Evolutionary conservation across 2,113 vertebrate species (phyloP).

Genomic region (Neopipo cinnamomea): DNA sequence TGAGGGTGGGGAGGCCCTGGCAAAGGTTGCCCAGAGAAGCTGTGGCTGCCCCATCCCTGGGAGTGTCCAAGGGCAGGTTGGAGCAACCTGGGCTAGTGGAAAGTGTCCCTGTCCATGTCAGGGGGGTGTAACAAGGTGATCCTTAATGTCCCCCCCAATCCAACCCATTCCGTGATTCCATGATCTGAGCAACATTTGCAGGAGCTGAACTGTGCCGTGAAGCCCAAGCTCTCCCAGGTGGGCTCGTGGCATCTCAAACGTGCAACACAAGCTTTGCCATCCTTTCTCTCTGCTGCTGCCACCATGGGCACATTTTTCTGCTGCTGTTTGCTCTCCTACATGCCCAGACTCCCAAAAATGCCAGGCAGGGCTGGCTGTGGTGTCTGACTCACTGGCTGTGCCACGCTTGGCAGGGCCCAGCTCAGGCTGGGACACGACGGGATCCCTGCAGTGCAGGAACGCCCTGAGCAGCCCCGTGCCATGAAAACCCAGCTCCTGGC

Average conservation of each 20-base stretch:
- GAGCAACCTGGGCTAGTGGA: rapidly evolving
- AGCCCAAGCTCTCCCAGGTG: not conserved
- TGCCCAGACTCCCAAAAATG: not conserved
- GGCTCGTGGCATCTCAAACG: not conserved
- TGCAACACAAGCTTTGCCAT: rapidly evolving
- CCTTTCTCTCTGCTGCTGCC: not conserved
- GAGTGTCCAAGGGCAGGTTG: rapidly evolving
- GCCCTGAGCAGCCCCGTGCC: not conserved
- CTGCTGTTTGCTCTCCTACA: not conserved
- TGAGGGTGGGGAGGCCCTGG: rapidly evolving
- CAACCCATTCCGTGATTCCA: not conserved
- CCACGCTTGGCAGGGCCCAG: not conserved
- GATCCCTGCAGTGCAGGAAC: not conserved
- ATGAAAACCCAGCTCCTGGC: not conserved
- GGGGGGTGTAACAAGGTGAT: not conserved
- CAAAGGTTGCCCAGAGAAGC: not conserved
- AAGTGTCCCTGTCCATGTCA: not conserved
- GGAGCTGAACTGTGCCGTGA: rapidly evolving
- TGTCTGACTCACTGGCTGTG: not conserved
- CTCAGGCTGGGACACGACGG: not conserved
- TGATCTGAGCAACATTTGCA: rapidly evolving
- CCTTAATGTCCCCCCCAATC: not conserved
- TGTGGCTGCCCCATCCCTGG: not conserved
- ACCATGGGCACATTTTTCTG: not conserved
- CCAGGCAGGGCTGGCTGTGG: rapidly evolving